These are phyloP conservation scores for Caenorhabditis sp. DNA, from an alignment of 2,888 invertebrate genomes.

Conservation along the genomic window DNA sequence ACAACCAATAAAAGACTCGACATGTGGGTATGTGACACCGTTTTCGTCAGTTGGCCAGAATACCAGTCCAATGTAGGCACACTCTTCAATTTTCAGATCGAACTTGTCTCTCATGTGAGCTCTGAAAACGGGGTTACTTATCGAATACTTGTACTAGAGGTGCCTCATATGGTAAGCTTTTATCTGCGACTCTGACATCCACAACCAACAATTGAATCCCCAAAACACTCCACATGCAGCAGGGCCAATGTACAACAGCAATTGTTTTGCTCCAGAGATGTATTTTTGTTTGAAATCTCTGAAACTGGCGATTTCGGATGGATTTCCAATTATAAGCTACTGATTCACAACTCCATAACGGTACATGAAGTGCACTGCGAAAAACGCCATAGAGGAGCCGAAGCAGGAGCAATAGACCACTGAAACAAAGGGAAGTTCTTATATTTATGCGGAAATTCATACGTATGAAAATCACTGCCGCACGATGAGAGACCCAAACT, in stretches of 20 bases:
- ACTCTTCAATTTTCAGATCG: slow-evolving; percentile 28
- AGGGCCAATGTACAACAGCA: slow-evolving; percentile 38
- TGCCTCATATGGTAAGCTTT: slow-evolving; percentile 23
- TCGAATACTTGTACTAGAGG: not conserved
- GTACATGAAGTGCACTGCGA: slow-evolving; percentile 56
- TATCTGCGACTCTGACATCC: slow-evolving; percentile 7
- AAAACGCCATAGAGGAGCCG: slow-evolving; percentile 48
- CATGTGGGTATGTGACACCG: not conserved
- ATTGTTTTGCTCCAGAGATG: slow-evolving; percentile 20
- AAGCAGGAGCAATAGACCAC: slow-evolving; percentile 49
- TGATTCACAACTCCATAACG: slow-evolving; percentile 40
- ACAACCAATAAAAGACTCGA: slow-evolving; percentile 19
- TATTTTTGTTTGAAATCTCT: slow-evolving; percentile 38
- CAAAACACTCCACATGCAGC: slow-evolving; percentile 32
- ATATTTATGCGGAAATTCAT: not conserved
- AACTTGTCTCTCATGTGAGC: slow-evolving; percentile 14
- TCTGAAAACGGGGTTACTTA: not conserved
- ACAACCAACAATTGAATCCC: slow-evolving; percentile 17
- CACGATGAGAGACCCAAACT: slow-evolving; percentile 4
- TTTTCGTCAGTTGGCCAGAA: slow-evolving; percentile 34
- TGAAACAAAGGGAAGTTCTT: not conserved
- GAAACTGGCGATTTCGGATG: not conserved
- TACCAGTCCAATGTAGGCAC: slow-evolving; percentile 16
- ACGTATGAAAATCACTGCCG: slow-evolving; percentile 4
- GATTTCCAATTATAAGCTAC: not conserved